These are phyloP conservation scores for Drosophila lacicola DNA, from an alignment of 2,888 invertebrate genomes.

Conservation along the genomic window DNA sequence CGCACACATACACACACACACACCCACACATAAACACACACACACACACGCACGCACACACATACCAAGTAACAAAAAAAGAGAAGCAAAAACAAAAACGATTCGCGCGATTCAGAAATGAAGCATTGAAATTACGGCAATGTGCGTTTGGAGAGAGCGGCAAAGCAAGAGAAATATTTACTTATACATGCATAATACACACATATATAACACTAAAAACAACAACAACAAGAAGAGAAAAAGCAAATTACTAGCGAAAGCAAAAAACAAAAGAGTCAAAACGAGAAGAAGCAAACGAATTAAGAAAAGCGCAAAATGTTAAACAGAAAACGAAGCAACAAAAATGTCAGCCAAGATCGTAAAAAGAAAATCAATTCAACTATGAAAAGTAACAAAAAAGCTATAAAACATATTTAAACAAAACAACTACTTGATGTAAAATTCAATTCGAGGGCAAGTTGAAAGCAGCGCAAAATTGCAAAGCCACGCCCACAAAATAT, in stretches of 20 bases:
- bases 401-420: slow-evolving; percentile 1
- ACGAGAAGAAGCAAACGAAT: slow-evolving; percentile 2
- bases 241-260: slow-evolving; percentile 12
- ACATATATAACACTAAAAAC: slow-evolving; percentile 17
- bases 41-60: slow-evolving; percentile 1
- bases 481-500: slow-evolving; percentile 15
- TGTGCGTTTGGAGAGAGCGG: slow-evolving; percentile 31
- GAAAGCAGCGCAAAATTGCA: neutral
- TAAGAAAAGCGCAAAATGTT: slow-evolving; percentile 22
- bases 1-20: slow-evolving; percentile 22
- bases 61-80: slow-evolving; percentile 1
- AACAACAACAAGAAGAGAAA: neutral
- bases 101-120: slow-evolving; percentile 17
- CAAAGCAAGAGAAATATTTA: slow-evolving; percentile 33
- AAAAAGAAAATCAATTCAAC: slow-evolving; percentile 1
- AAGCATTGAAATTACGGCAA: slow-evolving; percentile 20
- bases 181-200: slow-evolving; percentile 23
- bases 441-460: slow-evolving; percentile 9
- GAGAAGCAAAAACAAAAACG: neutral
- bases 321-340: neutral
- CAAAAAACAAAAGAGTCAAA: slow-evolving; percentile 3
- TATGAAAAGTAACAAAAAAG: slow-evolving; percentile 13
- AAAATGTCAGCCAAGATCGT: slow-evolving; percentile 1
- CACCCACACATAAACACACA: slow-evolving; percentile 37
- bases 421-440: slow-evolving; percentile 16